A percentile compares a stretch with the other conserved stretches of the same genome.
phyloP scores from a whole-genome alignment of 2,888 invertebrate species.

The Drosophila limbata region DNA sequence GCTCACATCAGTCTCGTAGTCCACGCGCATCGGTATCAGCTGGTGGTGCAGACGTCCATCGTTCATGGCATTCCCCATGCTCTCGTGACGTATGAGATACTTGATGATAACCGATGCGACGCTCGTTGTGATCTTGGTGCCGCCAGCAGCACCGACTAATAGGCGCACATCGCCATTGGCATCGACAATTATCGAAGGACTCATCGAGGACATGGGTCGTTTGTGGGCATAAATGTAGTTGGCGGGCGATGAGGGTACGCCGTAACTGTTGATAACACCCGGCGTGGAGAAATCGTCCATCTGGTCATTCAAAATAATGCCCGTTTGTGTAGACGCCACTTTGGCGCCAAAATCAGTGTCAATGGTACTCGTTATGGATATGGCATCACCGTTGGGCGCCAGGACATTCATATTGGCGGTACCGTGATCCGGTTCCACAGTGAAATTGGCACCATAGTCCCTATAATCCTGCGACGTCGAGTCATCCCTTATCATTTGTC shows the following conservation, averaged over 20 bases:
- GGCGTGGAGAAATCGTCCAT: conserved; percentile 98
- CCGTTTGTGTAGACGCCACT: conserved; percentile 90
- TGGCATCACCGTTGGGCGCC: conserved; percentile 95
- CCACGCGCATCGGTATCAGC: conserved; percentile 90
- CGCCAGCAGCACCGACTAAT: conserved; percentile 95
- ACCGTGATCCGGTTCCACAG: conserved; percentile 91
- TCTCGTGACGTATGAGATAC: conserved; percentile 88
- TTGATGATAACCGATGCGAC: conserved; percentile 89
- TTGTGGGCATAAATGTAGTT: conserved; percentile 94
- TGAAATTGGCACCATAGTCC: conserved; percentile 91
- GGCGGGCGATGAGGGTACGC: conserved; percentile 92
- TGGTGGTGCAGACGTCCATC: conserved; percentile 94
- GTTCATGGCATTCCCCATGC: conserved; percentile 89
- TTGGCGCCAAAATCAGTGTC: conserved; percentile 92
- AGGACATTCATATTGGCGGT: conserved; percentile 95
- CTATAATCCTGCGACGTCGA: conserved; percentile 88
- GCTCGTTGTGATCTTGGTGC: conserved; percentile 94
- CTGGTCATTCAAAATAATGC: conserved; percentile 96
- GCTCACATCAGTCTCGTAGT: conserved; percentile 89
- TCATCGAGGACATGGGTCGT: conserved; percentile 96
- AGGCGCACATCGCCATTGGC: conserved; percentile 88
- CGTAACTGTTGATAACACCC: conserved; percentile 90
- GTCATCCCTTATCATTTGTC: conserved; percentile 85
- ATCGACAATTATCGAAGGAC: conserved; percentile 92
- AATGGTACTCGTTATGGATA: conserved; percentile 94